Percentiles rank a stretch among this genome's conserved stretches.
phyloP scores from a whole-genome alignment of 2,113 vertebrate species.

The Romanogobio albipinnatus region DNA sequence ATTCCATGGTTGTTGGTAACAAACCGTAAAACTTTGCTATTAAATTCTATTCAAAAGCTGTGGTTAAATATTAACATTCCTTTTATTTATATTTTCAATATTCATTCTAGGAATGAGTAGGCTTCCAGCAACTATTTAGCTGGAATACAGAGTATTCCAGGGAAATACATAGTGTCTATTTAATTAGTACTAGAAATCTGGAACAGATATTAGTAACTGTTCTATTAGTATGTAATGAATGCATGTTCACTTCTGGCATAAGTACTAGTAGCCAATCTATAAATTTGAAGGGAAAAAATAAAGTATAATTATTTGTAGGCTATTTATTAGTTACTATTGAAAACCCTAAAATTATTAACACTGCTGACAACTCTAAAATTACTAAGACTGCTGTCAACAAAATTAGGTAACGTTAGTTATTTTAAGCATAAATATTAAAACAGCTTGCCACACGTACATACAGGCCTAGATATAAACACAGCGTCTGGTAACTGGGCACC shows the following conservation, averaged over 20 bases:
- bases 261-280: background rate
- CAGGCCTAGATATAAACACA: conserved; percentile 45
- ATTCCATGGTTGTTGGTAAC: background rate
- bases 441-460: conserved; percentile 10
- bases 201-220: background rate
- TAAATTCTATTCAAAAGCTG: background rate
- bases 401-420: background rate
- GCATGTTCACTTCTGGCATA: background rate
- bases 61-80: background rate
- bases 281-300: background rate
- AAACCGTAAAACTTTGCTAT: background rate
- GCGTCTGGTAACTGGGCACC: conserved; percentile 4
- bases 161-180: background rate
- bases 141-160: background rate
- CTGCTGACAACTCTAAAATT: background rate
- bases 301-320: background rate
- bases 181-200: background rate
- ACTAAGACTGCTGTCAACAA: background rate
- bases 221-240: background rate
- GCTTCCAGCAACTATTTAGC: background rate
- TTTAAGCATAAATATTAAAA: background rate
- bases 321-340: background rate
- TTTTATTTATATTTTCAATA: background rate
- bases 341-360: background rate
- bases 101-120: background rate